These are phyloP conservation scores for Tylochromis polylepis DNA, from an alignment of 2,113 vertebrate species.

Conservation along the genomic window DNA sequence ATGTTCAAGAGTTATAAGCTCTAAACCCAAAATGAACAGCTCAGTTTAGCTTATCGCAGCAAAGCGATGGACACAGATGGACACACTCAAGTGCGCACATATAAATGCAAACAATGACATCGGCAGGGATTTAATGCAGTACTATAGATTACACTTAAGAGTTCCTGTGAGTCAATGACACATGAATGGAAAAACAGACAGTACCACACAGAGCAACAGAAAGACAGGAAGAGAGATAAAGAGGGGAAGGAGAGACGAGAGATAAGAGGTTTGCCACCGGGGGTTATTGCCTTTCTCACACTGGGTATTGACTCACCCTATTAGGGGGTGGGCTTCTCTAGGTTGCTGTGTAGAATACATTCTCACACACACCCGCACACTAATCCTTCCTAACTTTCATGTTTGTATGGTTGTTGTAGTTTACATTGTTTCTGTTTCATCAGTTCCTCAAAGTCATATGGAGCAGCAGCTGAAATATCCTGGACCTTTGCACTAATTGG, in stretches of 20 bases:
- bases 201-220: background rate
- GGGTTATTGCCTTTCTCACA: slow-evolving; percentile 61
- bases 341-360: background rate
- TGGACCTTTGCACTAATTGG: slow-evolving; percentile 39
- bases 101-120: background rate
- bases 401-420: background rate
- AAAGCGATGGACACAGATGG: background rate
- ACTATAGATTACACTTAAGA: background rate
- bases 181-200: background rate
- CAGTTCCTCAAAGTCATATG: background rate
- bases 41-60: background rate
- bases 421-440: too few relatives aligned
- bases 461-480: background rate
- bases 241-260: background rate
- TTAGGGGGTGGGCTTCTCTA: background rate
- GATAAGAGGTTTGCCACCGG: slow-evolving; percentile 52
- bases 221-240: background rate
- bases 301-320: slow-evolving; percentile 53
- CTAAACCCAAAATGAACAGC: background rate
- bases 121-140: background rate
- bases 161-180: slow-evolving; percentile 4
- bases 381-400: background rate
- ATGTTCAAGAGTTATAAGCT: background rate
- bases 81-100: background rate
- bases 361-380: background rate